A percentile compares a stretch with the other conserved stretches of the same genome.
Conservation (phyloP, 2,797 vertebrate species). For the Oryzias sinensis region DNA sequence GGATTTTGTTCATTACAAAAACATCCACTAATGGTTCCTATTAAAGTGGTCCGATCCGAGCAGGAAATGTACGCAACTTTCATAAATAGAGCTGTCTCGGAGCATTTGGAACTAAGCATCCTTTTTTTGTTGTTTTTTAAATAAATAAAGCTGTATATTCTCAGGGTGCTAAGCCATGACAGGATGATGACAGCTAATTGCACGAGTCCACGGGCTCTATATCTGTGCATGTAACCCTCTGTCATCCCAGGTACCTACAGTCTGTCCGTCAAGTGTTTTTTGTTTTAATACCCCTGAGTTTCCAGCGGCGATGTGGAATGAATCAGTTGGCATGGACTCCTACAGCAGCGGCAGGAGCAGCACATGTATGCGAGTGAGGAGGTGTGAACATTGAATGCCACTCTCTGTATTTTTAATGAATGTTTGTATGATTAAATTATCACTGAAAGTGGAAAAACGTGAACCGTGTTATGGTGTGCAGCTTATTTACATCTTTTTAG, state of each 20-base stretch:
- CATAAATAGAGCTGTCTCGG: slow-evolving; percentile 11
- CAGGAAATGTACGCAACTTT: slow-evolving; percentile 10
- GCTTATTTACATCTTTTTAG: not conserved
- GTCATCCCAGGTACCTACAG: slow-evolving; percentile 42
- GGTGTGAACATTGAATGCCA: slow-evolving; percentile 80
- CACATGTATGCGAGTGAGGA: slow-evolving; percentile 75
- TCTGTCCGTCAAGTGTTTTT: slow-evolving; percentile 57
- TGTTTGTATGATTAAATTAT: slow-evolving; percentile 99
- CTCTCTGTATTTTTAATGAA: slow-evolving; percentile 89
- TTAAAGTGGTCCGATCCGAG: too few relatives aligned
- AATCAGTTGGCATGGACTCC: slow-evolving; percentile 76
- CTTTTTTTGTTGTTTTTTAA: too few relatives aligned
- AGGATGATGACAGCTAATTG: slow-evolving; percentile 25
- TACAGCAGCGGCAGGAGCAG: slow-evolving; percentile 55
- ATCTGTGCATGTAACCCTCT: slow-evolving; percentile 18
- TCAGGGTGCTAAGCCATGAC: slow-evolving; percentile 25
- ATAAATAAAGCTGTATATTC: slow-evolving; percentile 28
- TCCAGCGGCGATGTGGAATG: slow-evolving; percentile 71
- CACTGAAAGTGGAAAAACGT: slow-evolving; percentile 69
- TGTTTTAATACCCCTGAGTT: slow-evolving; percentile 39
- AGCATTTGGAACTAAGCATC: slow-evolving; percentile 21
- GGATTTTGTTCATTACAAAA: too few relatives aligned
- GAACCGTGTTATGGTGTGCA: slow-evolving; percentile 9
- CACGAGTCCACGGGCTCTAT: slow-evolving; percentile 1
- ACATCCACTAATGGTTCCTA: too few relatives aligned